Evolutionary conservation across 2,888 invertebrate genomes (phyloP), one percentile per base, ranked within the genome.

Genomic region (Dusona sp.): DNA sequence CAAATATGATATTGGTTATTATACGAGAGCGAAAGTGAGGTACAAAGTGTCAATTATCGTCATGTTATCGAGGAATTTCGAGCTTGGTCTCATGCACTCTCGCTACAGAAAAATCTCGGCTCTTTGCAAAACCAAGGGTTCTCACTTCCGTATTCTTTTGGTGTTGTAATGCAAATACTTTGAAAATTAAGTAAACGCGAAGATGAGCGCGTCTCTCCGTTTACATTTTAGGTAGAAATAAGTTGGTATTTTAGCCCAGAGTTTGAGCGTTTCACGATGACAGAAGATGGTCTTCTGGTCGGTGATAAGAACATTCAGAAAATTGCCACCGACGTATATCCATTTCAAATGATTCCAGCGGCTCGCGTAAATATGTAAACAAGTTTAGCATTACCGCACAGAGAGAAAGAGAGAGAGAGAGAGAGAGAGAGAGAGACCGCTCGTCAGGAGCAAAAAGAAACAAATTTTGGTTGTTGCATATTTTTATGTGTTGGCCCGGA

Each of bases 141-240:
- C 72, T 61, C 68, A 11, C 42, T 68, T 16, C 38, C 7, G 38
- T 67, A 65, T 68, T 38, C 65, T 38, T 51, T 42, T 64, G 3
- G 48, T 78, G 80, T 84, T 86, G 83, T 80, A 74, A 86, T 86
- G 86, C 83, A 81, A 86, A 86, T 74, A 78, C 51, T 61, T n/a
- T n/a, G 77, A 19, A 57, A 68, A 29, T 42, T 74, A 75, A 75
- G 80, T 81, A 68, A 54, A 67, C 73, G 78, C 83, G 61, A 73
- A 80, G 77, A 81, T 78, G 78, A 86, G 48, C 61, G 48, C 48
- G 22, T 25, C 38, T 61, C 61, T 64, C 48, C n/a, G 36, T 48
- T 22, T 65, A 65, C 33, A 64, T 64, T 78, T 54, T 65, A 45
- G 8, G 36, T 38, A 33, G 16, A 74, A 54, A 77, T 54, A 72